Evolutionary conservation across 2,113 vertebrate genomes (phyloP), one percentile per base, ranked within the genome.

Genomic region (Perca schrenkii): DNA sequence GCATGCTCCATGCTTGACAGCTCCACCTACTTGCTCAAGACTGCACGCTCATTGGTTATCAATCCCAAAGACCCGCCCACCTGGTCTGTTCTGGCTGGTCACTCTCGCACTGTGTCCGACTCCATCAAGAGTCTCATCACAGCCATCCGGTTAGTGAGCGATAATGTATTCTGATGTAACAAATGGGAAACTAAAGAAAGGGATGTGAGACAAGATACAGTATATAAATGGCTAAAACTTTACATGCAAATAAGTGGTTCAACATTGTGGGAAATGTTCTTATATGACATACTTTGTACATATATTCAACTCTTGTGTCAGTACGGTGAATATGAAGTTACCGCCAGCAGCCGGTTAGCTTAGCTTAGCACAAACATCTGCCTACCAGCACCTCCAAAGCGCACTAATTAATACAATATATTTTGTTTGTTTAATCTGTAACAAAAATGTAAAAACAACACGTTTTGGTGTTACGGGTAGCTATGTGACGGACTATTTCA

Each of bases 121-220:
- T 99, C 98, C 69, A 99, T 99, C 89, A 99, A 99, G 94, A 96
- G 97, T 82, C 97, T 99, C 80, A 99, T 99, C 91, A 99, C 98
- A 0, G 97, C 98, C 52, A 99, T 99, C 93, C 96, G 98, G 98
- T 99, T 74, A 79, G 95, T 90, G n/a, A 82, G 58, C 5, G 0
- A 14, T 31, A 12, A n/a, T 46, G 22, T 54, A 13, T 28, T 50
- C 6, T 14, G 4, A 25, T 67, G 2, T 79, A 25, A 62, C 15
- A 46, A 25, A 65, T 22, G 2, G 0, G 25, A n/a, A 1, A 13
- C 3, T 15, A 15, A 40, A 52, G 0, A 36, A n/a, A 53, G 1
- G 8, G 21, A 40, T 12, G 7, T 3, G 14, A 25, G 49, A 19
- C 21, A 25, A 52, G 62, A 52, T 63, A 34, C n/a, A 52, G 10